phyloP scores from a whole-genome alignment of 2,888 invertebrate species.

The Athalia circularis region DNA sequence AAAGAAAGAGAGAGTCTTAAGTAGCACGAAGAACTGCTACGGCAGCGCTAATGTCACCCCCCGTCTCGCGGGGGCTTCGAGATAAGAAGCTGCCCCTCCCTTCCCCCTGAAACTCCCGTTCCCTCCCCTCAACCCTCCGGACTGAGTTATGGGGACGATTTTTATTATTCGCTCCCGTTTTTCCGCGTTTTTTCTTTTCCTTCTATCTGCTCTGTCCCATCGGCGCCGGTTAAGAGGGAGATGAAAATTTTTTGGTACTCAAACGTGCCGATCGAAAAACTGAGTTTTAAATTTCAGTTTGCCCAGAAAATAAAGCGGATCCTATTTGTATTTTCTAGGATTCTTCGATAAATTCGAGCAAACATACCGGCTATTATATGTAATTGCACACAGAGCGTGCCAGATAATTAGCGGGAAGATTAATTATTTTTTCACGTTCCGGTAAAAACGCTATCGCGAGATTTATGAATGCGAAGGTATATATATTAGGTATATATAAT shows the following conservation, averaged over 20 bases:
- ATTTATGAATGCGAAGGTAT: no score
- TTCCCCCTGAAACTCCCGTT: constrained; percentile 43
- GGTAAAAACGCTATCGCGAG: no score
- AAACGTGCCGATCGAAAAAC: not conserved
- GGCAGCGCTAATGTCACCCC: constrained; percentile 72
- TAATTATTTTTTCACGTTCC: no score
- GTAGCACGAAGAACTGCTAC: constrained; percentile 68
- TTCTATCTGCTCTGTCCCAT: constrained; percentile 64
- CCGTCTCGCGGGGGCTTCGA: constrained; percentile 57
- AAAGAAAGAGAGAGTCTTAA: constrained; percentile 54
- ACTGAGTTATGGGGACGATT: constrained; percentile 72
- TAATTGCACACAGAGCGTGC: no score
- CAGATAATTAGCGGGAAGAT: no score
- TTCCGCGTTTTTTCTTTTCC: constrained; percentile 53
- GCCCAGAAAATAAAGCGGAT: not conserved
- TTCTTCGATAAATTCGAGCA: no score
- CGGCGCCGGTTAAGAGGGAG: constrained; percentile 56
- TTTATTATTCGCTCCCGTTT: constrained; percentile 71
- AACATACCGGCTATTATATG: no score
- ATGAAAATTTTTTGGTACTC: constrained; percentile 4
- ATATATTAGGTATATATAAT: not conserved
- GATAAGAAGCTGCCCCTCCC: constrained; percentile 69
- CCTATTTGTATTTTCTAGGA: no score
- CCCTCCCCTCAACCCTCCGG: constrained; percentile 61
- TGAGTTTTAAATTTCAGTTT: no score